Conservation (phyloP, 1,140 invertebrate genomes). For the Diorhabda elongata region DNA sequence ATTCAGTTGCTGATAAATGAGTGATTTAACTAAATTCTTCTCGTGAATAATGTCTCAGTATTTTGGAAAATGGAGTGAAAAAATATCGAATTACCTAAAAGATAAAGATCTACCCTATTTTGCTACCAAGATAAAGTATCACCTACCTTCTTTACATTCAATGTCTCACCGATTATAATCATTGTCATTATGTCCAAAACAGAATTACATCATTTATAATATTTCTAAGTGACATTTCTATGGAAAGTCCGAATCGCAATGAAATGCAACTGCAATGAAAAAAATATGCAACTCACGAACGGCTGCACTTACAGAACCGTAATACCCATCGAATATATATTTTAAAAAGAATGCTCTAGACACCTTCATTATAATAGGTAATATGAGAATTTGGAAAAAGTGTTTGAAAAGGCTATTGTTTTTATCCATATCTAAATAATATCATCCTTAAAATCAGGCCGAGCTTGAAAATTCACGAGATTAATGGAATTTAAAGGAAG, state of each 20-base stretch:
- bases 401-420: too few species aligned
- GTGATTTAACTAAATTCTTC: too few species aligned
- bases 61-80: neutral
- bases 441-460: too few species aligned
- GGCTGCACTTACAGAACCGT: conserved; percentile 28
- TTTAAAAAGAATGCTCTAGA: too few species aligned
- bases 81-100: conserved; percentile 27
- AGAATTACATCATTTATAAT: conserved; percentile 39
- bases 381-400: neutral
- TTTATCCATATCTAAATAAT: too few species aligned
- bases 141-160: conserved; percentile 12
- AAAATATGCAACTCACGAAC: conserved; percentile 37
- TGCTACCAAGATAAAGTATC: conserved; percentile 30
- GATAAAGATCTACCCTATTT: conserved; percentile 25
- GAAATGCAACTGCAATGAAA: conserved; percentile 31
- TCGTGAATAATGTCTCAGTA: too few species aligned
- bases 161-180: conserved; percentile 26
- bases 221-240: conserved; percentile 39
- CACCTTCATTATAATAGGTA: neutral
- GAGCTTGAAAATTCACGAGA: too few species aligned
- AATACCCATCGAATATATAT: neutral
- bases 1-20: too few species aligned
- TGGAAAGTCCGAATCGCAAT: conserved; percentile 35
- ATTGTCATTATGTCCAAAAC: conserved; percentile 19
- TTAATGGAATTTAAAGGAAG: too few species aligned